phyloP scores from a whole-genome alignment of 2,113 vertebrate species.

The Antigone vipio region DNA sequence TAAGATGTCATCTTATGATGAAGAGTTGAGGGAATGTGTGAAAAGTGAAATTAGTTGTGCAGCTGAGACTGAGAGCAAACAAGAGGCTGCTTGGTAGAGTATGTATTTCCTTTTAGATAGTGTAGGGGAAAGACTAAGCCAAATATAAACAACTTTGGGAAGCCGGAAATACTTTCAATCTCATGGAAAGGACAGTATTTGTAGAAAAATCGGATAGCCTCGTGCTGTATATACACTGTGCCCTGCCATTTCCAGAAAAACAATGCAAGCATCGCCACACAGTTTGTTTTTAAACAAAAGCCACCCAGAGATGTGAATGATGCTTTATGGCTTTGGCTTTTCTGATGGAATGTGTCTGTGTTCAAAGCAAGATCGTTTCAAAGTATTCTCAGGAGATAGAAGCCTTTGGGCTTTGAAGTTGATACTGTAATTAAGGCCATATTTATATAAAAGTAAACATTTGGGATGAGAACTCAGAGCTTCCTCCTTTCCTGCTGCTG shows the following conservation, averaged over 20 bases:
- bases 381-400: background rate
- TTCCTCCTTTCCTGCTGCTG: background rate
- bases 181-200: background rate
- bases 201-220: background rate
- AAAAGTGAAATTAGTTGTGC: background rate
- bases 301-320: background rate
- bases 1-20: fast-evolving
- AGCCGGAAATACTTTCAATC: background rate
- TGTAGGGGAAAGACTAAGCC: background rate
- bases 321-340: slow-evolving; percentile 11
- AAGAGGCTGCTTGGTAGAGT: background rate
- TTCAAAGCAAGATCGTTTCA: background rate
- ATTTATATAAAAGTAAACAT: slow-evolving; percentile 25
- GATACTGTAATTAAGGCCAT: slow-evolving; percentile 26
- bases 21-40: background rate
- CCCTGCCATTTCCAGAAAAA: background rate
- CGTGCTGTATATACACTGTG: background rate
- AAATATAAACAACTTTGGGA: background rate
- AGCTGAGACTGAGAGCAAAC: background rate
- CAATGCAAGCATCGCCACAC: background rate
- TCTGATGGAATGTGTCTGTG: background rate
- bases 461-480: background rate
- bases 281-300: slow-evolving; percentile 1
- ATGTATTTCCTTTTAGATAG: background rate
- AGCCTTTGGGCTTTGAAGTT: background rate